phyloP scores from a whole-genome alignment of 2,797 vertebrate genomes.

The Triplophysa bombifrons region DNA sequence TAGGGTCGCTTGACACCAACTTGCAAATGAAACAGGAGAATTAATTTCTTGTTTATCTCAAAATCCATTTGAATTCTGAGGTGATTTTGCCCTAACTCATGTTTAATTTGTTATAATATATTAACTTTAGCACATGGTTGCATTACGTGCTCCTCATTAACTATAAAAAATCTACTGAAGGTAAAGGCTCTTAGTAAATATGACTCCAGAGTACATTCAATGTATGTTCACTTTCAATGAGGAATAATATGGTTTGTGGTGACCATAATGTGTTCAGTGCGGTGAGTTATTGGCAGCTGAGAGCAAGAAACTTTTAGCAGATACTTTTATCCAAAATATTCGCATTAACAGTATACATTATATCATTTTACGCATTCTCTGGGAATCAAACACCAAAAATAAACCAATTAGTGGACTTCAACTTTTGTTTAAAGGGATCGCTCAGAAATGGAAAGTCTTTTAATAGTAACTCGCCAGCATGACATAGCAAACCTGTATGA shows the following conservation, averaged over 20 bases:
- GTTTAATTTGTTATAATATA: background rate
- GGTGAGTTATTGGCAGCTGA: background rate
- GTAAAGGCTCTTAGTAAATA: background rate
- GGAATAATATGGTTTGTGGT: background rate
- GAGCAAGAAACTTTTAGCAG: background rate
- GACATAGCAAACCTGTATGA: too few species aligned
- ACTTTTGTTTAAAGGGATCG: too few species aligned
- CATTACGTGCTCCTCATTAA: background rate
- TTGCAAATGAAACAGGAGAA: too few species aligned
- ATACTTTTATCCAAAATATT: background rate
- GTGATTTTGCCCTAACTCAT: background rate
- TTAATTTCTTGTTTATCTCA: too few species aligned
- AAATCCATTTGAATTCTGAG: background rate
- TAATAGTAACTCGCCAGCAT: too few species aligned
- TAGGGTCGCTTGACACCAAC: background rate
- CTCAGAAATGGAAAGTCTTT: too few species aligned
- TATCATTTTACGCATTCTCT: too few species aligned
- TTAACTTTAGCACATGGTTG: background rate
- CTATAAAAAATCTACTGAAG: background rate
- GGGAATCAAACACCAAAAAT: background rate
- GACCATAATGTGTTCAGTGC: background rate
- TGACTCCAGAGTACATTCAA: background rate
- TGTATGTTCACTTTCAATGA: background rate
- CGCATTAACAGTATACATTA: too few species aligned
- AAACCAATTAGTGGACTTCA: background rate